Evolutionary conservation across 1,140 invertebrate species (phyloP).

Genomic region (Camponotus floridanus): DNA sequence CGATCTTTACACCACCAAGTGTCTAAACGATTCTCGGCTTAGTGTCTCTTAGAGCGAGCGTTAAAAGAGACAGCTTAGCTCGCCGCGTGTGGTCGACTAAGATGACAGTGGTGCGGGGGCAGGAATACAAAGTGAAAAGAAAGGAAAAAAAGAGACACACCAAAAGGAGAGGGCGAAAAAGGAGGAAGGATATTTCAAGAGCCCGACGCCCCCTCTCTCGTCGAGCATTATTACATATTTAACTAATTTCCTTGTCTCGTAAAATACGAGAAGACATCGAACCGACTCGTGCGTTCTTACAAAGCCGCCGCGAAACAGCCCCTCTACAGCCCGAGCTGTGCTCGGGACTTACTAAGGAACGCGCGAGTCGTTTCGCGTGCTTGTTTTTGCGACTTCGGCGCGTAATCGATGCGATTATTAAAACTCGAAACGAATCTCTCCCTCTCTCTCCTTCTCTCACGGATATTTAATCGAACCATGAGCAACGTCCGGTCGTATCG

Average conservation of each 20-base stretch:
- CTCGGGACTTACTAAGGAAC: conserved; percentile 65
- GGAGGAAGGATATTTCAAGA: conserved; percentile 41
- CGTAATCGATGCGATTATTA: conserved; percentile 58
- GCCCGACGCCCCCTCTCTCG: conserved; percentile 69
- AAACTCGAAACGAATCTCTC: conserved; percentile 31
- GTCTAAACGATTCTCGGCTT: conserved; percentile 70
- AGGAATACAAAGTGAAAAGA: conserved; percentile 27
- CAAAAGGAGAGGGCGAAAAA: not conserved
- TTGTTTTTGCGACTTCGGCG: conserved; percentile 43
- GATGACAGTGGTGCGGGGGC: conserved; percentile 29
- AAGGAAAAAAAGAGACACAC: not conserved
- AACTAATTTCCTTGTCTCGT: conserved; percentile 84
- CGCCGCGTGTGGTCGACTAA: conserved; percentile 69
- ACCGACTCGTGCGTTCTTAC: conserved; percentile 39
- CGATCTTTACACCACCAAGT: conserved; percentile 51
- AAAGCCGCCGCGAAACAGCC: conserved; percentile 65
- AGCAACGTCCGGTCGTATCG: conserved; percentile 19
- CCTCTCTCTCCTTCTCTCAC: not conserved
- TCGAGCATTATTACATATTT: conserved; percentile 83
- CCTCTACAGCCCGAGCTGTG: conserved; percentile 38
- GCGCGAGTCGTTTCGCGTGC: conserved; percentile 36
- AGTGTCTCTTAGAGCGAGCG: conserved; percentile 63
- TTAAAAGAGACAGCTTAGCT: conserved; percentile 66
- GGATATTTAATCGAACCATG: conserved; percentile 53
- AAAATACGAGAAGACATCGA: conserved; percentile 77